Evolutionary conservation across 2,113 vertebrate genomes (phyloP).

Genomic region (Tragelaphus scriptus): DNA sequence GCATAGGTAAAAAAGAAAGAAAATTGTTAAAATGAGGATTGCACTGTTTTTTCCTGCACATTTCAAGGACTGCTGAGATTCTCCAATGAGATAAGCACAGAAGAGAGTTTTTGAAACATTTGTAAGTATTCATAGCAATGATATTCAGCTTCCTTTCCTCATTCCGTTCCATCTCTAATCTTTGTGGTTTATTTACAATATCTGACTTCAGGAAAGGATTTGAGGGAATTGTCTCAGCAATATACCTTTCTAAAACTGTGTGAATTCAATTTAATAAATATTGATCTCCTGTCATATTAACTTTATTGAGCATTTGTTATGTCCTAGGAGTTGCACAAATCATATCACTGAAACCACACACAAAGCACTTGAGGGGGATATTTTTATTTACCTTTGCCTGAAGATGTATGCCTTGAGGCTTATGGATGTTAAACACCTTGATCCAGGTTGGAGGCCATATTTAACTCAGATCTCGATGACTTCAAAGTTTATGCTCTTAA

Average conservation of each 20-base stretch:
- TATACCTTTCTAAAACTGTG: slow-evolving; percentile 26
- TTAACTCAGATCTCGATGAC: background rate
- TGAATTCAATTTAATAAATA: slow-evolving; percentile 26
- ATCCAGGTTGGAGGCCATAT: background rate
- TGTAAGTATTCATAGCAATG: background rate
- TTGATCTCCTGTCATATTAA: slow-evolving; percentile 28
- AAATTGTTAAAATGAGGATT: background rate
- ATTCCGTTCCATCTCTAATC: background rate
- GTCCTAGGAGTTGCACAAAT: background rate
- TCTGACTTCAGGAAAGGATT: background rate
- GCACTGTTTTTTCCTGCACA: background rate
- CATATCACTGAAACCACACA: background rate
- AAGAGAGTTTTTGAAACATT: background rate
- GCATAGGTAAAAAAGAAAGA: rapidly evolving
- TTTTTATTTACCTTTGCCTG: background rate
- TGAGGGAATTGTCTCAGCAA: background rate
- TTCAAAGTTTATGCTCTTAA: background rate
- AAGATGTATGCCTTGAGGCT: background rate
- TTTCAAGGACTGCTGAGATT: background rate
- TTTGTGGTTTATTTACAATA: slow-evolving; percentile 3
- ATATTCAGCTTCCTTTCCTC: background rate
- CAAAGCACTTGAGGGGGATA: background rate
- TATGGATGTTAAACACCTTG: background rate
- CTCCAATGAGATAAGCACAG: background rate
- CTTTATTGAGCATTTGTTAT: slow-evolving; percentile 21